Percentiles rank a stretch among this genome's conserved stretches.
Conservation (phyloP, 1,140 invertebrate species). For the Philotrypesis tridentata region DNA sequence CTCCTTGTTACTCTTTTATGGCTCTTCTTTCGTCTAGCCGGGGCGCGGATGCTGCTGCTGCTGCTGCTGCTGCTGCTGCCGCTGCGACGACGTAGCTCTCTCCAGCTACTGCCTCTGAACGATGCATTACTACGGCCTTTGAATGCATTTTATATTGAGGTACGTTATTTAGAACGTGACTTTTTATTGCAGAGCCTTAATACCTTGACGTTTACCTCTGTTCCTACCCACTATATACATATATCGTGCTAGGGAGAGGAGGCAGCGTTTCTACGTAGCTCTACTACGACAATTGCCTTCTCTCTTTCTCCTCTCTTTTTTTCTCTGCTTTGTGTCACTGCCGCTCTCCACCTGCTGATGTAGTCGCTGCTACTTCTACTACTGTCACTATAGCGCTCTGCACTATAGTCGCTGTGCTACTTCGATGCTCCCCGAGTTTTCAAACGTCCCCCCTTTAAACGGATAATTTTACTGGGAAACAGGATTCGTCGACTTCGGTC, state of each 20-base stretch:
- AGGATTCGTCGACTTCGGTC: neutral
- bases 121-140: slow-evolving; percentile 46
- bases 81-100: neutral
- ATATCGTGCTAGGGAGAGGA: neutral
- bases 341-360: neutral
- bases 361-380: neutral
- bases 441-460: neutral
- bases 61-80: no score
- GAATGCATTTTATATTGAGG: slow-evolving; percentile 48
- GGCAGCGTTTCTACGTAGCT: neutral
- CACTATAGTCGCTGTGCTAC: neutral
- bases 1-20: slow-evolving; percentile 46
- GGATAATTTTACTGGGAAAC: slow-evolving; percentile 7
- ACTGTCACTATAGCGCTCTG: no score
- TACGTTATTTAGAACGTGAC: slow-evolving; percentile 48
- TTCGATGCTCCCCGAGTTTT: slow-evolving; percentile 11
- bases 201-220: slow-evolving; percentile 38
- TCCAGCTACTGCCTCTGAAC: slow-evolving; percentile 24
- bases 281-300: slow-evolving; percentile 40
- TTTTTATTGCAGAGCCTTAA: slow-evolving; percentile 46
- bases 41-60: no score
- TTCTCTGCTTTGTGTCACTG: neutral
- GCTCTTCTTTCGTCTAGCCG: slow-evolving; percentile 38
- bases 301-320: neutral
- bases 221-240: neutral